Percentiles rank a stretch among this genome's conserved stretches.
These are phyloP conservation scores for Turdus rufiventris DNA, from an alignment of 2,113 vertebrate genomes.

Conservation along the genomic window DNA sequence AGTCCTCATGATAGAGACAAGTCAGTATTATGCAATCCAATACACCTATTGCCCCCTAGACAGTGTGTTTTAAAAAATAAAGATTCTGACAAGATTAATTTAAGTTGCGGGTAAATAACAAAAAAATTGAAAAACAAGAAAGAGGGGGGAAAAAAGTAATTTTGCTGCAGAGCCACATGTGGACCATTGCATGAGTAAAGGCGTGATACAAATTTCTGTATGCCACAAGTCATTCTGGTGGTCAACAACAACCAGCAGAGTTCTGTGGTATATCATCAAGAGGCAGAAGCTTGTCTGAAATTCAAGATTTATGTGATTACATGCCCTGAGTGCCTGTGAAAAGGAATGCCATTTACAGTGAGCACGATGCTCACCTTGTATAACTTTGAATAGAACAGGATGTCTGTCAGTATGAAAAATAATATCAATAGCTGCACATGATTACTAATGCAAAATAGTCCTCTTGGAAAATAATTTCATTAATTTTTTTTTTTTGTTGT, in stretches of 20 bases:
- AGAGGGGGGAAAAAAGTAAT: neutral
- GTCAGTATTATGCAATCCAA: neutral
- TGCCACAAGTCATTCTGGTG: neutral
- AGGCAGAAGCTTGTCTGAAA: neutral
- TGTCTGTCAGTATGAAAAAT: neutral
- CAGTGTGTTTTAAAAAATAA: neutral
- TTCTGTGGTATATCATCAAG: neutral
- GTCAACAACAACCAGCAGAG: rapidly evolving
- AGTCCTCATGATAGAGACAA: neutral
- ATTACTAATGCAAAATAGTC: neutral
- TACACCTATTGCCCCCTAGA: neutral
- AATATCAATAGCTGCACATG: neutral
- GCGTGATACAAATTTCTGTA: neutral
- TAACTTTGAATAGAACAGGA: neutral
- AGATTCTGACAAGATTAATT: neutral
- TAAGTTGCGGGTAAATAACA: neutral
- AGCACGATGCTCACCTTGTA: neutral
- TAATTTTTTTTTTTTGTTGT: neutral
- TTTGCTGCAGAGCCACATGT: neutral
- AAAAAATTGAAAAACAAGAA: rapidly evolving
- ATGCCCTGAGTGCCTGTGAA: neutral
- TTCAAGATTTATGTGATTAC: neutral
- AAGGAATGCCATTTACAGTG: neutral
- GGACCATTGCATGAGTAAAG: neutral
- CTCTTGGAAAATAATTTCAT: neutral